A percentile compares a stretch with the other conserved stretches of the same genome.
Evolutionary conservation across 1,140 invertebrate species (phyloP).

Genomic region (Melitaea cinxia): DNA sequence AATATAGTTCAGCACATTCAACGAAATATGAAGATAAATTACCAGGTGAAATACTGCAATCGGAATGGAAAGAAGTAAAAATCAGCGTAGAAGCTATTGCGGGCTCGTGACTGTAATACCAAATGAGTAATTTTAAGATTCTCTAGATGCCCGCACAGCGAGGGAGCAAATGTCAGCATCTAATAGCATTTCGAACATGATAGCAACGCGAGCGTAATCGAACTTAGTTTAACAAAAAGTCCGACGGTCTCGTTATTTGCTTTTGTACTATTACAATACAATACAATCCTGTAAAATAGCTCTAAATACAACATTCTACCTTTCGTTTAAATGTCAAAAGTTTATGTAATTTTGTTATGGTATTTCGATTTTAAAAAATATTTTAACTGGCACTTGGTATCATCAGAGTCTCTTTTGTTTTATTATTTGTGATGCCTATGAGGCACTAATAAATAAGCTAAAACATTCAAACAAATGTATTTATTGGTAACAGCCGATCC

Average conservation of each 20-base stretch:
- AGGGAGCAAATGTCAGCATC: constrained; percentile 71
- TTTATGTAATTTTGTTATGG: neutral
- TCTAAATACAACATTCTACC: neutral
- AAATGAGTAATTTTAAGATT: constrained; percentile 79
- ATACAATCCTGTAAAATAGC: no score
- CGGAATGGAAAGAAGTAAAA: constrained; percentile 79
- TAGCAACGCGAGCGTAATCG: constrained; percentile 60
- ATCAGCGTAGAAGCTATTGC: constrained; percentile 69
- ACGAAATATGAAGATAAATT: constrained; percentile 70
- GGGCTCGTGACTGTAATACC: constrained; percentile 73
- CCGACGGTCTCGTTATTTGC: constrained; percentile 38
- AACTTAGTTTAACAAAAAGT: constrained; percentile 58
- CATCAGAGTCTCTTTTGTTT: no score
- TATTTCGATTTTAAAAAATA: neutral
- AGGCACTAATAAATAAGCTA: no score
- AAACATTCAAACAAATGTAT: no score
- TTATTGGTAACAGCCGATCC: no score
- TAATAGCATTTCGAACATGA: constrained; percentile 71
- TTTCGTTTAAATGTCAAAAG: neutral
- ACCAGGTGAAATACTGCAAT: constrained; percentile 72
- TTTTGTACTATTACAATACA: constrained; percentile 37
- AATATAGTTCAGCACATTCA: constrained; percentile 32
- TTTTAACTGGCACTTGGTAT: no score
- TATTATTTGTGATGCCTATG: no score
- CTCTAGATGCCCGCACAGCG: constrained; percentile 60